A percentile compares a stretch with the other conserved stretches of the same genome.
Evolutionary conservation across 2,888 invertebrate genomes (phyloP).

Genomic region (Sialis fuliginosa): DNA sequence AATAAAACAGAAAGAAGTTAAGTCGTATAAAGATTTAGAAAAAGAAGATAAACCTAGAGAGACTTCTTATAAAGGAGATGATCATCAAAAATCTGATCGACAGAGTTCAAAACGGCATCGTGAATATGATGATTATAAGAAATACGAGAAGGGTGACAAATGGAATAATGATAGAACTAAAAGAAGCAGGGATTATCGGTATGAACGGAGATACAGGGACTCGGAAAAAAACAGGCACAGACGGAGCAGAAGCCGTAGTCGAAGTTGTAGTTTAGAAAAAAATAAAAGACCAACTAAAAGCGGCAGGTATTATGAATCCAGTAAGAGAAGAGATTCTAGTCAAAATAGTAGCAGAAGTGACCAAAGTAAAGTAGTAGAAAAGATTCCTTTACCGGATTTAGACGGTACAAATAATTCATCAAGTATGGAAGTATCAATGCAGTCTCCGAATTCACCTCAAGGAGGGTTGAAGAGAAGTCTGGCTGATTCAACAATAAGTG

Average conservation of each 20-base stretch:
- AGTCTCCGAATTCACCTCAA: slow-evolving; percentile 20
- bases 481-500: slow-evolving; percentile 34
- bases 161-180: no score
- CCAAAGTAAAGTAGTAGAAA: not conserved
- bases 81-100: not conserved
- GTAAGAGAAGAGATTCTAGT: no score
- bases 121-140: not conserved
- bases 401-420: not conserved
- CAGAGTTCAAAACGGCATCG: not conserved
- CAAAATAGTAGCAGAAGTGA: no score
- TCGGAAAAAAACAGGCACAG: not conserved
- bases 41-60: no score
- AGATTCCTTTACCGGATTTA: not conserved
- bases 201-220: no score
- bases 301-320: no score
- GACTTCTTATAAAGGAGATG: no score
- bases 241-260: not conserved
- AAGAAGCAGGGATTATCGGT: no score
- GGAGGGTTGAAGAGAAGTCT: slow-evolving; percentile 26
- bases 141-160: no score
- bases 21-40: no score
- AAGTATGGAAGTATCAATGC: slow-evolving; percentile 7
- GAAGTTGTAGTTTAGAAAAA: not conserved
- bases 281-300: no score
- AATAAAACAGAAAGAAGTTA: no score